Evolutionary conservation across 1,140 invertebrate species (phyloP), one percentile per base, ranked within the genome.

Genomic region (Pararge aegeria): DNA sequence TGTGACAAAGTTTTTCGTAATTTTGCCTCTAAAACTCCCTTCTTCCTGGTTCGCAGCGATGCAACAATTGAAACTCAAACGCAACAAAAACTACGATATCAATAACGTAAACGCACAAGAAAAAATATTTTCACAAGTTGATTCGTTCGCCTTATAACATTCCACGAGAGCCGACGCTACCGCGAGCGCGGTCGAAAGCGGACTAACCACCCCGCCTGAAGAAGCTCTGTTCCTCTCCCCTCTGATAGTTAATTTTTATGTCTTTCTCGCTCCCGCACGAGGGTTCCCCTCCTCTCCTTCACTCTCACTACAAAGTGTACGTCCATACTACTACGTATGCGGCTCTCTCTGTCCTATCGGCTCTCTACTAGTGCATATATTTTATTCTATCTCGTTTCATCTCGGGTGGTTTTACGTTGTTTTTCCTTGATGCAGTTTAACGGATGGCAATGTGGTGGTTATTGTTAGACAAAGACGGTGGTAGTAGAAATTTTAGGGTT

Each of bases 321-420:
- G 75, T 71, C 66, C 73, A 66, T 80, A 85, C 75, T 81, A 80
- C 80, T 87, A 86, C 75, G 73, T 87, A 81, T 87, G 73, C 64
- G 75, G 77, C 77, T 80, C 78, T 81, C 78, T 87, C 82, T 89
- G 83, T 87, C 79, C 70, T n/a, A n/a, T n/a, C n/a, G n/a, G n/a
- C n/a, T 80, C 80, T 85, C 72, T 86, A 87, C 80, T 89, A 89
- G 74, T 87, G 84, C 87, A 89, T 89, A 87, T 89, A 89, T 82
- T 83, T 83, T 89, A 81, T 82, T 87, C 87, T 84, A 89, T 89
- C 87, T 87, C 87, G 87, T 89, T 89, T 89, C 79, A 89, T 87
- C 87, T 84, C 80, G 73, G 79, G 84, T 68, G 73, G 78, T 87
- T 86, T 85, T 72, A 80, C 78, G 84, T 88, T 86, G 83, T 87